Conservation (phyloP, 2,797 vertebrate species). For the Knipowitschia caucasica region DNA sequence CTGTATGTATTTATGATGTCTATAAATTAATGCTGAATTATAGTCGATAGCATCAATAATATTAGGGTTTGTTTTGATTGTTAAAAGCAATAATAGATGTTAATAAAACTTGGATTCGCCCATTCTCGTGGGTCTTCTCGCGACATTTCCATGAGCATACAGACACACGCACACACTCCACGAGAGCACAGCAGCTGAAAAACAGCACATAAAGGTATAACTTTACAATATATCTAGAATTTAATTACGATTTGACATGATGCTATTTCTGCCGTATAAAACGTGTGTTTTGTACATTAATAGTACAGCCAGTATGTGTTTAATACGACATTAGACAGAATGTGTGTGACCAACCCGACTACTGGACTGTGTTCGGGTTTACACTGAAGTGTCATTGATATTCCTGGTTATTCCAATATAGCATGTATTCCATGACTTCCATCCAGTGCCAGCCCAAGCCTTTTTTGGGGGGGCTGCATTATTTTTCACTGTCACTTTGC, state of each 20-base stretch:
- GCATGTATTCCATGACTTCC: too few species aligned
- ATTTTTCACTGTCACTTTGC: too few species aligned
- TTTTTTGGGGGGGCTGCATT: too few species aligned
- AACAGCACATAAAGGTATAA: background rate
- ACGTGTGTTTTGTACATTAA: background rate
- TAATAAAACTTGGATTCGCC: conserved; percentile 59
- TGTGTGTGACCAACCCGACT: too few species aligned
- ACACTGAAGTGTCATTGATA: too few species aligned
- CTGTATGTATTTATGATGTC: background rate
- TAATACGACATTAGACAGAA: too few species aligned
- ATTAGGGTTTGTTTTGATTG: background rate
- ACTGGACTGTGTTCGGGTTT: too few species aligned
- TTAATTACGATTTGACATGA: background rate
- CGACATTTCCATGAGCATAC: conserved; percentile 53
- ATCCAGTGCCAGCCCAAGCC: too few species aligned
- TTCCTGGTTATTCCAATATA: too few species aligned
- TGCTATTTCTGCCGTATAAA: background rate
- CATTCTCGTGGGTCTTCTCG: conserved; percentile 58
- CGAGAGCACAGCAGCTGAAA: background rate
- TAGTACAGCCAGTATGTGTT: too few species aligned
- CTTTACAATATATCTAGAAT: background rate
- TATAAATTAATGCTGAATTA: too few species aligned
- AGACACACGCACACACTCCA: background rate
- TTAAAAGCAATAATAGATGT: background rate
- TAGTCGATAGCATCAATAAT: background rate